These are phyloP conservation scores for Odontamblyopus rebecca DNA, from an alignment of 2,797 vertebrate species.

Conservation along the genomic window DNA sequence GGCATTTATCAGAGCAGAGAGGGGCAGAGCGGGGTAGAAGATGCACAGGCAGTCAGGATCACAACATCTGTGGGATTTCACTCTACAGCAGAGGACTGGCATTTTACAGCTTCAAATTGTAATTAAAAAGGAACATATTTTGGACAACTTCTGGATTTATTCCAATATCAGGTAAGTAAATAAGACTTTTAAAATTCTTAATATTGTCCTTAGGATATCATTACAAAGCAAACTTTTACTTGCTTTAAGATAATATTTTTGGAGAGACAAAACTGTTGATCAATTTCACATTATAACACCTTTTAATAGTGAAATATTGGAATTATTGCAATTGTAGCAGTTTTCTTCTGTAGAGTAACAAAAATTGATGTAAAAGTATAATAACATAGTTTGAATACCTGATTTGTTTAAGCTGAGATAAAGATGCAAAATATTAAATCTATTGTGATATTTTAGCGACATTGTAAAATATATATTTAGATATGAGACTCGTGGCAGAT, in stretches of 20 bases:
- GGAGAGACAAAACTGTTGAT: neutral
- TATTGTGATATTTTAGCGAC: no score
- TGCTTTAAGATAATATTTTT: neutral
- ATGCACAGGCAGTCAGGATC: constrained; percentile 82
- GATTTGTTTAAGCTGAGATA: no score
- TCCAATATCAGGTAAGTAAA: constrained; percentile 87
- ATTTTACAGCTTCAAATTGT: constrained; percentile 48
- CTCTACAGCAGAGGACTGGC: constrained; percentile 73
- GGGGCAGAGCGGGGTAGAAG: constrained; percentile 82
- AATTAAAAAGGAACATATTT: constrained; percentile 78
- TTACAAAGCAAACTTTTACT: neutral
- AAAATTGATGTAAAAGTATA: no score
- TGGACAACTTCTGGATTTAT: constrained; percentile 80
- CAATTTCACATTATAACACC: neutral
- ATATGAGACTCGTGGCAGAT: no score
- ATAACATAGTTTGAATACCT: no score
- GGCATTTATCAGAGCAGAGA: constrained; percentile 94
- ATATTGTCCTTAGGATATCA: neutral
- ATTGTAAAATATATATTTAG: no score
- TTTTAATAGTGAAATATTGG: no score
- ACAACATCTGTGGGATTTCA: constrained; percentile 90
- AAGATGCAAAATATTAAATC: no score
- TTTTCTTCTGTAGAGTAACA: no score
- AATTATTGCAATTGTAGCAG: no score
- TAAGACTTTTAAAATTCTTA: neutral